phyloP scores from a whole-genome alignment of 2,113 vertebrate genomes.

The Agapornis roseicollis region DNA sequence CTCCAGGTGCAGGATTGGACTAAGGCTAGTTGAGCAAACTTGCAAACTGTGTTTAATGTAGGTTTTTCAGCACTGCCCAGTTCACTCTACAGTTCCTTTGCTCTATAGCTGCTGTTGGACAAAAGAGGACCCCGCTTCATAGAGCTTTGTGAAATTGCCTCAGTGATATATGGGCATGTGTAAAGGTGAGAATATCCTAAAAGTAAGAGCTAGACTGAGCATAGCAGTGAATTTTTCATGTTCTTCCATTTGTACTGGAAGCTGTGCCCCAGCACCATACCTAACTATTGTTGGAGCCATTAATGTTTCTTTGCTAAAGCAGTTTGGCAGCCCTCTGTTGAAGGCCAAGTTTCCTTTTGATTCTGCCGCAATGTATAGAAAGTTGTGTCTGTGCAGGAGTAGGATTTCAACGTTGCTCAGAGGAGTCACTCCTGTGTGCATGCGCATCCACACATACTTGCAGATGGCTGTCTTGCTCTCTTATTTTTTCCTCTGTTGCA shows the following conservation, averaged over 20 bases:
- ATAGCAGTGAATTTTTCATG: background rate
- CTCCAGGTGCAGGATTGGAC: accelerated
- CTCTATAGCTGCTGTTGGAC: background rate
- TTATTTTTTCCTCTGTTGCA: background rate
- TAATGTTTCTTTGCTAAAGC: background rate
- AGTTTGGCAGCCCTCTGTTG: background rate
- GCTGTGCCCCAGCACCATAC: background rate
- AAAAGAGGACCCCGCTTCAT: background rate
- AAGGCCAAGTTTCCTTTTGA: background rate
- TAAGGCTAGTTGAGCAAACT: background rate
- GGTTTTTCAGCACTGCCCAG: background rate
- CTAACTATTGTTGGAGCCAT: background rate
- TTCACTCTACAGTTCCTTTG: background rate
- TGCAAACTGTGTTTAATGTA: background rate
- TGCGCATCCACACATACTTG: background rate
- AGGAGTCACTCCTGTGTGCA: accelerated
- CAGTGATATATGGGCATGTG: background rate
- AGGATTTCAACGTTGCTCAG: background rate
- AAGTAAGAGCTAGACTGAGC: background rate
- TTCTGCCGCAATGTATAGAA: background rate
- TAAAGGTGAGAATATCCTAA: background rate
- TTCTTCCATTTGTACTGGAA: background rate
- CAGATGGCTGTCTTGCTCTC: background rate
- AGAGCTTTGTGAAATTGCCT: background rate
- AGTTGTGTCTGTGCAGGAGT: background rate